Base-by-base conservation (phyloP, 53 echinoderm and acorn worm genomes). In the Crossaster papposus region DNA sequence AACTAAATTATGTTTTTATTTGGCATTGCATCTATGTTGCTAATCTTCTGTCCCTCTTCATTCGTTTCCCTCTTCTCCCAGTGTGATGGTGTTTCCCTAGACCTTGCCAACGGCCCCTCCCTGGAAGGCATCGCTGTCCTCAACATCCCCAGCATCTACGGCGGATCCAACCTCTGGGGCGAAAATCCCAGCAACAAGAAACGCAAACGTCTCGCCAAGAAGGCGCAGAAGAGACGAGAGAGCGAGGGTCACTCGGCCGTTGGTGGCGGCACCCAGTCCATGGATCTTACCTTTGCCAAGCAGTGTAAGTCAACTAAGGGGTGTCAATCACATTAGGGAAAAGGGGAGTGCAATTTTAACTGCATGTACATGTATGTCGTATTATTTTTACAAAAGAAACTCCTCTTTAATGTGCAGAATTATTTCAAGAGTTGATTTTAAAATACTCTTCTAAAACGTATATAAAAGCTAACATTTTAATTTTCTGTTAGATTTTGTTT, bases 151-250 rank as follows among this genome's bases (percentile, higher is more conserved):
- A 96, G 96, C 77, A 99, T 95, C 90, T 95, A 99, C 65, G 99
- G 99, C 0, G 99, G 99, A 23, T 96, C 99, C 79, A 99, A 99
- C 89, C 94, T 99, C 32, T 99, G 99, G 99, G 99, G 99, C 11
- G 99, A 99, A 36, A 94, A 93, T 22, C 99, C 99, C 22, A 93
- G 97, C 54, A 91, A 92, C 58, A 99, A 99, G 92, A 99, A 96
- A 79, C 92, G 94, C 70, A 89, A 92, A 62, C 92, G 93, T 55
- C 89, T 96, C 31, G 93, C 93, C 78, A 94, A 96, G 92, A 95
- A 94, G 81, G 94, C 96, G 13, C 92, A 94, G 83, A 94, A 94
- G 90, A 89, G 93, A 65, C 78, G 92, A 74, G 95, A 95, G 36
- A 81, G 91, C 12, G 96, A 92, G 28, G 93, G 94, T 14, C 95